Evolutionary conservation across 2,113 vertebrate species (phyloP), one percentile per base, ranked within the genome.

Genomic region (Egretta garzetta): DNA sequence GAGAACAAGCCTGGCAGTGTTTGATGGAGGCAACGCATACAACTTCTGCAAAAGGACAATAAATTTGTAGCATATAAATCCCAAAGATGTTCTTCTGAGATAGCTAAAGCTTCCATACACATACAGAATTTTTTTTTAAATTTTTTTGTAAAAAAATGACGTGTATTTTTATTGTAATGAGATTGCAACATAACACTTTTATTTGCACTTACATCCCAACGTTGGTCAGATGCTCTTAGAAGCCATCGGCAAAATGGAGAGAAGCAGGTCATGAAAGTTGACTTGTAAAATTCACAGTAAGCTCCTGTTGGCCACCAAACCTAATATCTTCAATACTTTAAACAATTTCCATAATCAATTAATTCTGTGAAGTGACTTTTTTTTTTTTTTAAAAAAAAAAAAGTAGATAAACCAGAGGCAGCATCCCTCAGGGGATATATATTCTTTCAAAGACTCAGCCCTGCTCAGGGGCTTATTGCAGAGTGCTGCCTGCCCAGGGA

Each of bases 331-430:
- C 90, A 90, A 86, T 87, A 96, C 68, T 95, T 97, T 14, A 84
- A 97, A 96, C 74, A 85, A 91, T 92, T 96, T 95, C 71, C 88
- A 96, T 97, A 97, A 98, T 97, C 95, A 95, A 97, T 97, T 97
- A 95, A 97, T 98, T 97, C 92, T 94, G 79, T 96, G 87, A 97
- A 97, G 98, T 97, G 17, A 93, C 74, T 82, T 93, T 53, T 68
- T 74, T 47, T 2, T 68, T 74, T 47, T 2, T 41, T 41, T 41
- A 13, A 41, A 41, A 41, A 41, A 41, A 41, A 41, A n/a, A 90
- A 91, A 88, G 47, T 92, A 59, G 90, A 80, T 96, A 96, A 96
- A 88, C 56, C 17, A 64, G 80, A 79, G 32, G 64, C 30, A 84
- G 81, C 12, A 14, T 56, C 79, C 92, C 90, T 82, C 22, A n/a